Evolutionary conservation across 1,140 invertebrate genomes (phyloP), one percentile per base, ranked within the genome.

Genomic region (Drosophila sturtevanti): DNA sequence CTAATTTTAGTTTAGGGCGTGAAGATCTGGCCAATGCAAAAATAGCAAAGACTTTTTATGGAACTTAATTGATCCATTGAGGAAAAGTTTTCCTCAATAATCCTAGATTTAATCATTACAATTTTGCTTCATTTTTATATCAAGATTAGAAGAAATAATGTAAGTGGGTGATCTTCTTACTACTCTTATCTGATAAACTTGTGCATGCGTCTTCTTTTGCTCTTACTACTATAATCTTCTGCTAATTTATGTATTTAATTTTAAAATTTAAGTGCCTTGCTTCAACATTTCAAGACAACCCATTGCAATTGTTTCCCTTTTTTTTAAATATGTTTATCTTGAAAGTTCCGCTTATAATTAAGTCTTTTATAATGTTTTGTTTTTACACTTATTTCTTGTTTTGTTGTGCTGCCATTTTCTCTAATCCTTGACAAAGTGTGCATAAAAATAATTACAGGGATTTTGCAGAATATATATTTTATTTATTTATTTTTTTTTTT

Each of bases 381-480:
- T 4, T 56, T 31, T 31, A 1, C 27, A 6, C 27, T 31, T 31
- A 31, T 31, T 31, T 31, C 27, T 31, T 31, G 27, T 31, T 31
- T 31, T 31, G 27, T 31, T 31, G 4, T 31, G 27, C 6, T 56
- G 16, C 31, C n/a, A 14, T 4, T 14, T 16, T 14, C 1, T 35
- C 52, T 69, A 74, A 68, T 73, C 71, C 66, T 62, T 74, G 65
- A 44, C 74, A 62, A 61, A 73, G 73, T 69, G 71, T 69, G 66
- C 66, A 58, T 63, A 59, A 18, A 68, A 68, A 74, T 77, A 73
- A 77, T 74, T 74, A 71, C 22, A 51, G 34, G 52, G 54, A 16
- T 60, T 61, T 61, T 63, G 44, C 11, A 37, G 21, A 6, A 31
- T 31, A 31, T 31, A 31, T 31, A 31, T 6, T 31, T 6, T 31